Conservation (phyloP, 2,797 vertebrate genomes). For the Macrochelys suwanniensis region DNA sequence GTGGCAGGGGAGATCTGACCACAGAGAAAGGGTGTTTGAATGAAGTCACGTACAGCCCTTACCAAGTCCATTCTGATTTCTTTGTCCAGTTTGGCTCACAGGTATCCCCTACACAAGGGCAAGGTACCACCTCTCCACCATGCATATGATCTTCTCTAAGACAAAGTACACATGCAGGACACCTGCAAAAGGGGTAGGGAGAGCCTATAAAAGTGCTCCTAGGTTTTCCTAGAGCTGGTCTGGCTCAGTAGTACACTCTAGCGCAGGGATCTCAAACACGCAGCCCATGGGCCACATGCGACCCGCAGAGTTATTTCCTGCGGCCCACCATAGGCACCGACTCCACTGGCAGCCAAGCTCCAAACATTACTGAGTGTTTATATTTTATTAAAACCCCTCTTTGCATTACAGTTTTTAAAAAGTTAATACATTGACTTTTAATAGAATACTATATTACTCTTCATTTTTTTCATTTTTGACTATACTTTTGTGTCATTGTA, state of each 20-base stretch:
- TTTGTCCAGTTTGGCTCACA: background rate
- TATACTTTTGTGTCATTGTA: too few species aligned
- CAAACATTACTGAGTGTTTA: too few species aligned
- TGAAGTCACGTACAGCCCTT: background rate
- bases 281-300: too few species aligned
- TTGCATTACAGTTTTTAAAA: too few species aligned
- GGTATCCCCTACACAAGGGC: background rate
- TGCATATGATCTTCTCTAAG: background rate
- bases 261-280: too few species aligned
- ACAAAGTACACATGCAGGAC: background rate
- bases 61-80: background rate
- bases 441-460: too few species aligned
- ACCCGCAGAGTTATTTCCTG: too few species aligned
- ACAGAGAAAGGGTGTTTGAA: background rate
- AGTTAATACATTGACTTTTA: too few species aligned
- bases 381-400: too few species aligned
- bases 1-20: background rate
- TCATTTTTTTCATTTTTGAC: too few species aligned
- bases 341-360: too few species aligned
- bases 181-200: background rate
- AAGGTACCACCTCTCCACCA: background rate
- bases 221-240: background rate
- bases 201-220: background rate
- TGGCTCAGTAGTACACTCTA: background rate
- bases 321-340: too few species aligned